Percentiles rank a stretch among this genome's conserved stretches.
phyloP scores from a whole-genome alignment of 1,140 invertebrate genomes.

The Cylas formicarius region DNA sequence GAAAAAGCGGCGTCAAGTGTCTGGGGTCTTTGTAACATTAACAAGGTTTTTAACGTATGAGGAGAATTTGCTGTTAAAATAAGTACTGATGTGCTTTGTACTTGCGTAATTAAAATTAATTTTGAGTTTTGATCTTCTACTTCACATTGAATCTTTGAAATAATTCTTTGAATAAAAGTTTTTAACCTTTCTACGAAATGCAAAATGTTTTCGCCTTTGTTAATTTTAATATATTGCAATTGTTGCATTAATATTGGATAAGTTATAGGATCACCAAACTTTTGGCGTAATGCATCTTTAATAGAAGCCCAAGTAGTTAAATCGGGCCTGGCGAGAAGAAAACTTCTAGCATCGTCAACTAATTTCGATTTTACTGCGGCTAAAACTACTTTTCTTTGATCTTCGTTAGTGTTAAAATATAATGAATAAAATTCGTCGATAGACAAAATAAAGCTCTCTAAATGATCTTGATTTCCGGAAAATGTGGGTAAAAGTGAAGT shows the following conservation, averaged over 20 bases:
- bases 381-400: too few species aligned
- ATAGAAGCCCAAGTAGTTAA: conserved; percentile 1
- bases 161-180: conserved; percentile 8
- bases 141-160: conserved; percentile 5
- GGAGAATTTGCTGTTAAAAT: conserved; percentile 3
- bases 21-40: too few species aligned
- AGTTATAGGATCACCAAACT: too few species aligned
- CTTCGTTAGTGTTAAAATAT: too few species aligned
- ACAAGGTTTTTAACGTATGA: background rate
- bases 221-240: background rate
- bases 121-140: background rate
- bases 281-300: too few species aligned
- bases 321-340: background rate
- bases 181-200: conserved; percentile 6
- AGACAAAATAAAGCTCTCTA: too few species aligned
- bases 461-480: too few species aligned
- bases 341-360: background rate
- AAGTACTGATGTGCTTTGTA: conserved; percentile 7
- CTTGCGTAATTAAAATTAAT: background rate
- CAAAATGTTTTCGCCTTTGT: background rate
- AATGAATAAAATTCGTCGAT: too few species aligned
- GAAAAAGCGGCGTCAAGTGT: background rate
- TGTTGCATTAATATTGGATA: background rate
- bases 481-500: too few species aligned
- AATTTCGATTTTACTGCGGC: conserved; percentile 28